Percentiles rank a stretch among this genome's conserved stretches.
Evolutionary conservation across 2,797 vertebrate species (phyloP).

Genomic region (Streptopelia turtur): DNA sequence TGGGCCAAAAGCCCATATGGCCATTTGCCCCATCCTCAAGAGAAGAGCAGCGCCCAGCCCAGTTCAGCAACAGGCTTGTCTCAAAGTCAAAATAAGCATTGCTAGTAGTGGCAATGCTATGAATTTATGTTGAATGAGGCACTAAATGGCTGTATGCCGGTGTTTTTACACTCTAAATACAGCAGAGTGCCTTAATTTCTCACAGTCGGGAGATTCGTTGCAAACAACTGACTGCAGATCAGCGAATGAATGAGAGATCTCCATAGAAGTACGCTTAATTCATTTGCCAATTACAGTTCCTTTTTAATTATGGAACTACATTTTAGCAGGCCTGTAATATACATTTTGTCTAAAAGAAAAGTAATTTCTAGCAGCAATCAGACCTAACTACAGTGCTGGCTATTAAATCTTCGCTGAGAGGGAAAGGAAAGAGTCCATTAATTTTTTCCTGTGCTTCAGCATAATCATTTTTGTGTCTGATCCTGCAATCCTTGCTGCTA

Average conservation of each 20-base stretch:
- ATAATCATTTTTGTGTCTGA: not conserved
- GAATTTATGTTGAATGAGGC: not conserved
- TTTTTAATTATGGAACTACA: not conserved
- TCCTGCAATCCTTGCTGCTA: not conserved
- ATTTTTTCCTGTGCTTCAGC: not conserved
- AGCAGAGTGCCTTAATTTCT: not conserved
- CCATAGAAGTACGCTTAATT: not conserved
- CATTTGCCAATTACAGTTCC: not conserved
- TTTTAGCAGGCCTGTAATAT: not conserved
- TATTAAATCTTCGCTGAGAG: not conserved
- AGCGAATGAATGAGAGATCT: not conserved
- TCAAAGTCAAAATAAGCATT: not conserved
- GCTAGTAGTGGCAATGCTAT: not conserved
- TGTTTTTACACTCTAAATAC: not conserved
- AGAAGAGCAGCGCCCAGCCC: not conserved
- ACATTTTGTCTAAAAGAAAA: not conserved
- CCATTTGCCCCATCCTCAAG: rapidly evolving
- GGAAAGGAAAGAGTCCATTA: not conserved
- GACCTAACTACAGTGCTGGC: not conserved
- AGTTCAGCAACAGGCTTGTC: rapidly evolving
- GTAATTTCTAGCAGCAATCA: not conserved
- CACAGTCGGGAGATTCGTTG: not conserved
- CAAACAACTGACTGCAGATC: not conserved
- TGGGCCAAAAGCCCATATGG: not conserved
- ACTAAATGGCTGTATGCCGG: not conserved